Conservation (phyloP, 2,888 invertebrate genomes). For the Cremastinae sp. region DNA sequence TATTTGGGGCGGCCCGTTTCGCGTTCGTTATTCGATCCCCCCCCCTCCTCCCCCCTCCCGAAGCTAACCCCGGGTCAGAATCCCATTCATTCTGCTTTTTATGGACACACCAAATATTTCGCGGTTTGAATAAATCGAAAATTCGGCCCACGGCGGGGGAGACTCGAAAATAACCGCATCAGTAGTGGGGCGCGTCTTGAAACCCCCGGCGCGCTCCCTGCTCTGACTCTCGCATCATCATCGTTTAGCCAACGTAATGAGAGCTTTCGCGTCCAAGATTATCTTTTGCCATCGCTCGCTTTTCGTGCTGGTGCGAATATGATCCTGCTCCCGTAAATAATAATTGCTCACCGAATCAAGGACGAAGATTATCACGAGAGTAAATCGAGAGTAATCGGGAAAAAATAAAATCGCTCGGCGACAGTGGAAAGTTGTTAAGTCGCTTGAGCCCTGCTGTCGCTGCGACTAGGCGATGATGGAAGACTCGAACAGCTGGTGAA, state of each 20-base stretch:
- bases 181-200: slow-evolving; percentile 43
- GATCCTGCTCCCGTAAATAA: too few species aligned
- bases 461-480: slow-evolving; percentile 53
- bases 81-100: slow-evolving; percentile 78
- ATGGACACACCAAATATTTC: slow-evolving; percentile 77
- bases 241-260: too few species aligned
- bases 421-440: slow-evolving; percentile 59
- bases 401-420: slow-evolving; percentile 17
- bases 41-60: slow-evolving; percentile 4
- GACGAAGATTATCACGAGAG: too few species aligned
- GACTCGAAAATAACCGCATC: slow-evolving; percentile 26
- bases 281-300: too few species aligned
- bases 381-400: background rate
- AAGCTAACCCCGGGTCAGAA: slow-evolving; percentile 74
- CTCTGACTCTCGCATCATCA: background rate
- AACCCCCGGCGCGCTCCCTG: too few species aligned
- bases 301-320: too few species aligned
- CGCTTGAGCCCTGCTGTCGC: slow-evolving; percentile 46
- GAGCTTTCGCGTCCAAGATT: too few species aligned
- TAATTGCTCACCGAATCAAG: too few species aligned
- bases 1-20: slow-evolving; percentile 63
- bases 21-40: slow-evolving; percentile 12
- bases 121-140: slow-evolving; percentile 78
- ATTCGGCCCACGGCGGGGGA: slow-evolving; percentile 70
- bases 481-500: slow-evolving; percentile 56